These are phyloP conservation scores for Arrhamphus sclerolepis DNA, from an alignment of 2,797 vertebrate species.

Conservation along the genomic window DNA sequence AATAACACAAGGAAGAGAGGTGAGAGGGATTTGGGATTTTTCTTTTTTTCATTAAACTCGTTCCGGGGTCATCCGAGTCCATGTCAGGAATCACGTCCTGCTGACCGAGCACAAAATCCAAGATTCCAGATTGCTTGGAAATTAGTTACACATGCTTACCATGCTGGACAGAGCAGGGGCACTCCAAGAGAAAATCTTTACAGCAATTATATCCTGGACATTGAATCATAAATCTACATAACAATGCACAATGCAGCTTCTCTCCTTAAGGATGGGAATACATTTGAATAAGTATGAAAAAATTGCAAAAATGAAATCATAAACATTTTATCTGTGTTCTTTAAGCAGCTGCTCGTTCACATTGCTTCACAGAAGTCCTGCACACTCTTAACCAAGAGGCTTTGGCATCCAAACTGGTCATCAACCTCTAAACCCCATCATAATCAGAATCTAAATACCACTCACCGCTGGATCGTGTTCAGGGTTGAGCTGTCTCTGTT, in stretches of 20 bases:
- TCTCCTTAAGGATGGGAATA: neutral
- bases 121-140: constrained; percentile 47
- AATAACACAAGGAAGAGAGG: too few relatives aligned
- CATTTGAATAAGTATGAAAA: neutral
- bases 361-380: constrained; percentile 32
- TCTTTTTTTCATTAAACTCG: constrained; percentile 19
- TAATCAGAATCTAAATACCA: constrained; percentile 57
- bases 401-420: constrained; percentile 42
- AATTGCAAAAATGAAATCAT: neutral
- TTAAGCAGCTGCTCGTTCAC: constrained; percentile 4
- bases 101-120: constrained; percentile 38
- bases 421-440: constrained; percentile 52
- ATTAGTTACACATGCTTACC: constrained; percentile 50
- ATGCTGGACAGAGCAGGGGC: constrained; percentile 24
- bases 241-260: neutral
- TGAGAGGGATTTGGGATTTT: constrained; percentile 25
- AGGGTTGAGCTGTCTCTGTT: constrained; percentile 28
- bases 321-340: too few relatives aligned
- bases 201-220: constrained; percentile 32
- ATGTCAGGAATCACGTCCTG: constrained; percentile 24
- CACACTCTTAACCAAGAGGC: constrained; percentile 21
- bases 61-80: constrained; percentile 25
- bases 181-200: constrained; percentile 37
- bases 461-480: constrained; percentile 39
- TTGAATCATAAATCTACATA: constrained; percentile 18